These are phyloP conservation scores for Clanis bilineata DNA, from an alignment of 2,888 invertebrate species.

Conservation along the genomic window DNA sequence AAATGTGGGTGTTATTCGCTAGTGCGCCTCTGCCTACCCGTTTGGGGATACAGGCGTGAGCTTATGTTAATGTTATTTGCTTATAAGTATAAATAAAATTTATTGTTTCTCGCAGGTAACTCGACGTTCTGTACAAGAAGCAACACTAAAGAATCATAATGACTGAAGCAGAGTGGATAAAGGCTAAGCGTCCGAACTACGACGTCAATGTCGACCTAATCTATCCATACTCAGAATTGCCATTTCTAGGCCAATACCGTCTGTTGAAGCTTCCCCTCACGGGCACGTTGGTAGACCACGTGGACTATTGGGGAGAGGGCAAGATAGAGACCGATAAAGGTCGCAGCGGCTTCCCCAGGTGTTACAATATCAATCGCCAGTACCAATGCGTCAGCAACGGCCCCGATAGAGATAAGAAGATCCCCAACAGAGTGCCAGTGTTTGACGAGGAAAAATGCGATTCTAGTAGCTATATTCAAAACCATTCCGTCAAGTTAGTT, in stretches of 20 bases:
- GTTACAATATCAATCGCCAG: slow-evolving; percentile 50
- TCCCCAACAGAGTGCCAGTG: slow-evolving; percentile 52
- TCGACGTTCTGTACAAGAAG: not conserved
- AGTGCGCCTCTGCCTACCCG: too few relatives aligned
- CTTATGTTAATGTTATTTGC: too few relatives aligned
- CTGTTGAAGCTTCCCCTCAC: slow-evolving; percentile 35
- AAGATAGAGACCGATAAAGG: slow-evolving; percentile 30
- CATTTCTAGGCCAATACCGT: slow-evolving; percentile 46
- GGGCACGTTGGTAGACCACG: slow-evolving; percentile 36
- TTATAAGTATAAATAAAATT: too few relatives aligned
- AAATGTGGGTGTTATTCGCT: too few relatives aligned
- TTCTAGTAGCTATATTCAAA: slow-evolving; percentile 46
- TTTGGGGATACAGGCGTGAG: too few relatives aligned
- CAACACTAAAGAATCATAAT: not conserved
- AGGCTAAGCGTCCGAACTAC: slow-evolving; percentile 38
- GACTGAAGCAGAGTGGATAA: not conserved
- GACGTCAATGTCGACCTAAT: slow-evolving; percentile 35
- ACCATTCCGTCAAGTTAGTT: slow-evolving; percentile 40
- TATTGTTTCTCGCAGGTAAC: not conserved
- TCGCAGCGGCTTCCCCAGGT: slow-evolving; percentile 41
- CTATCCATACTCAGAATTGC: slow-evolving; percentile 52
- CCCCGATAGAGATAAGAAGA: slow-evolving; percentile 40
- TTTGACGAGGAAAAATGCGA: slow-evolving; percentile 37
- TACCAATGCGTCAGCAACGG: slow-evolving; percentile 50
- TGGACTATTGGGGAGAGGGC: slow-evolving; percentile 59